Percentiles rank a stretch among this genome's conserved stretches.
Evolutionary conservation across 2,113 vertebrate species (phyloP).

Genomic region (Elephas maximus): DNA sequence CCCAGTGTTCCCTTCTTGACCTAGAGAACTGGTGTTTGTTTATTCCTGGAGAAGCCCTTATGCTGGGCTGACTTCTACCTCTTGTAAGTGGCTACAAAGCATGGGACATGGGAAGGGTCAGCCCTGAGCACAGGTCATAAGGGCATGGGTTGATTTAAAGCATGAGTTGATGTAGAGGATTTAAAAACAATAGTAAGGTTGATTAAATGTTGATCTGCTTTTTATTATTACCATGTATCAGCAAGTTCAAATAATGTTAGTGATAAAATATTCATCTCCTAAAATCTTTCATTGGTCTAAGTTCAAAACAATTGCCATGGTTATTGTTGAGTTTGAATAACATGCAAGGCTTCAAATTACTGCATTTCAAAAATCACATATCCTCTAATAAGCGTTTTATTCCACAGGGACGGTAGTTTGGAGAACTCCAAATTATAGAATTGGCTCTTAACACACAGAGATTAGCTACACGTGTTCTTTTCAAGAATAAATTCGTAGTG

Average conservation of each 20-base stretch:
- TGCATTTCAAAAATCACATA: neutral
- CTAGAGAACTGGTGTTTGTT: neutral
- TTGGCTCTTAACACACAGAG: neutral
- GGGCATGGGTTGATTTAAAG: neutral
- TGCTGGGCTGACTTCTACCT: neutral
- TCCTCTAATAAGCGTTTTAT: constrained; percentile 30
- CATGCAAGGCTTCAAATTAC: neutral
- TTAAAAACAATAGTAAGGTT: neutral
- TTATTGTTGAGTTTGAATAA: constrained; percentile 36
- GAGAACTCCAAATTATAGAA: neutral
- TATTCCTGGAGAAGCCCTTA: neutral
- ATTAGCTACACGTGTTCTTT: neutral
- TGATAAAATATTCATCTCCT: neutral
- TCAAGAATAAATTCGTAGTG: neutral
- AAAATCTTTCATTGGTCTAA: neutral
- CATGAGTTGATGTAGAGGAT: neutral
- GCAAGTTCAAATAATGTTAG: neutral
- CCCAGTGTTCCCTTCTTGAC: neutral
- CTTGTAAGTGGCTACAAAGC: neutral
- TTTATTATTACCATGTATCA: neutral
- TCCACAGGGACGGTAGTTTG: constrained; percentile 15
- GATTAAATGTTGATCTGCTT: neutral
- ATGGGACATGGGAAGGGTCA: neutral
- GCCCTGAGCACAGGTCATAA: rapidly evolving
- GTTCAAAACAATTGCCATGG: neutral